Evolutionary conservation across 2,113 vertebrate species (phyloP), one percentile per base, ranked within the genome.

Genomic region (Urocynchramus pylzowi): DNA sequence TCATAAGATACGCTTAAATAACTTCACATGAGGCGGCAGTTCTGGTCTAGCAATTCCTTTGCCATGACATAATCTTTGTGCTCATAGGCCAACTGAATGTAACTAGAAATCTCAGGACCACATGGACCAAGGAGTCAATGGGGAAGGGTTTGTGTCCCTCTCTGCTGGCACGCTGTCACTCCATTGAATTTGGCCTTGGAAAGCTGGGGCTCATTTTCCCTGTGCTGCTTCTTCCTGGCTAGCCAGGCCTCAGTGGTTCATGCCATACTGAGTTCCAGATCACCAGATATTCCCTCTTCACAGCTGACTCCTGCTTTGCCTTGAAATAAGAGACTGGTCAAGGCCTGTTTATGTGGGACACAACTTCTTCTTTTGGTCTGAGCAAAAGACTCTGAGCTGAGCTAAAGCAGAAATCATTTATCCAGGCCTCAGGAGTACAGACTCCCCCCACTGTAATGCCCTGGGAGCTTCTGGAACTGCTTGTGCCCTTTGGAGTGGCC

Each of bases 41-140:
- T 94, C 89, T 96, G 84, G 28, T 57, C 89, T 54, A 65, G 77
- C 53, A 87, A 89, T 91, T 91, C 89, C 86, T 95, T 92, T 49
- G 27, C 42, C 60, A 67, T 87, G 59, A 84, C 37, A 84, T 45
- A n/a, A 91, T 76, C 90, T 86, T 45, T 87, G 35, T 50, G 42
- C 45, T 91, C 50, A 30, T 23, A 42, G 45, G 59, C 59, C 65
- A 95, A 33, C 12, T 21, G 52, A 61, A 70, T 64, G 50, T 11
- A 82, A 41, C 47, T 52, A 70, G 91, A 68, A 67, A 13, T 49
- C 86, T 74, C 22, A 59, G 47, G n/a, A 59, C 18, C 35, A 52
- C 69, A 9, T 17, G 21, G 42, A 80, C 37, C 3, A 2, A 77
- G n/a, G 35, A 44, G 53, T 52, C 42, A 61, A 33, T 0, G 0